These are phyloP conservation scores for Nemotelus nigrinus DNA, from an alignment of 2,888 invertebrate genomes.

Conservation along the genomic window DNA sequence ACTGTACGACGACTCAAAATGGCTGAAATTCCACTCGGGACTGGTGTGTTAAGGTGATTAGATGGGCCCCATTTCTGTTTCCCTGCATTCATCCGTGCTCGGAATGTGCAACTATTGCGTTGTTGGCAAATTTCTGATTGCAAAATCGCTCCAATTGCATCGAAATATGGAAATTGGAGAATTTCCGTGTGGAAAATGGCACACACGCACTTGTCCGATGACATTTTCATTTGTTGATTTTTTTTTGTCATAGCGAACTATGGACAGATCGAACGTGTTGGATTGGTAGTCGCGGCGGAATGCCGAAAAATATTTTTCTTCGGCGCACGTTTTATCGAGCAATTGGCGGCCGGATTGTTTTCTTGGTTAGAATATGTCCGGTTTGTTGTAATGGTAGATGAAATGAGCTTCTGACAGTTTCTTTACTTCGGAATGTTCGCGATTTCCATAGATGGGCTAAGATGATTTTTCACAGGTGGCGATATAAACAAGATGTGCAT, in stretches of 20 bases:
- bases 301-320: background rate
- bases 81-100: background rate
- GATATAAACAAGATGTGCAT: slow-evolving; percentile 15
- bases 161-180: background rate
- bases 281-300: slow-evolving; percentile 8
- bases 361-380: slow-evolving; percentile 12
- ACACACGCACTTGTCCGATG: slow-evolving; percentile 28
- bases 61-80: slow-evolving; percentile 5
- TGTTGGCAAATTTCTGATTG: slow-evolving; percentile 33
- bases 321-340: background rate
- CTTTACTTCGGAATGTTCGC: slow-evolving; percentile 9
- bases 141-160: background rate
- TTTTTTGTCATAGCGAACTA: background rate
- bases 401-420: background rate
- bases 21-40: slow-evolving; percentile 29
- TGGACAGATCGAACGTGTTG: background rate
- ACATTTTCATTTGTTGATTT: slow-evolving; percentile 36
- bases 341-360: background rate
- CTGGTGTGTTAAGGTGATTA: background rate
- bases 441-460: background rate
- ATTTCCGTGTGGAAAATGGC: slow-evolving; percentile 1
- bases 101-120: slow-evolving; percentile 28
- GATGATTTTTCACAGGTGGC: too few relatives aligned
- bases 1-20: slow-evolving; percentile 27
- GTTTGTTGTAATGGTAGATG: background rate